Evolutionary conservation across 2,797 vertebrate species (phyloP).

Genomic region (Platalea minor): DNA sequence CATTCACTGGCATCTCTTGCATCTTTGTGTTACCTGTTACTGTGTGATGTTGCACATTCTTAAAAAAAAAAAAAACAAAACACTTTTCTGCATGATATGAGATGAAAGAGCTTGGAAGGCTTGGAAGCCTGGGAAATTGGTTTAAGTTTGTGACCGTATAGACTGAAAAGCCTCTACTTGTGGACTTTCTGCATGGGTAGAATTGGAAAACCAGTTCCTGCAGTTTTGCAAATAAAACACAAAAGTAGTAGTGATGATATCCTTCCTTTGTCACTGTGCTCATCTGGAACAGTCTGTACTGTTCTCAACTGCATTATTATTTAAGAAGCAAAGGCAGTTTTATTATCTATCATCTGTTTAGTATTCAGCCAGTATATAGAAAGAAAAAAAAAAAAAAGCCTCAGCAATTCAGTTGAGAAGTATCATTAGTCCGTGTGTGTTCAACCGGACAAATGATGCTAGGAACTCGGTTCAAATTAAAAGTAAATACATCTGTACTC

Average conservation of each 20-base stretch:
- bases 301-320: slow-evolving; percentile 4
- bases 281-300: neutral
- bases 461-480: neutral
- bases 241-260: neutral
- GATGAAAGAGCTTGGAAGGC: neutral
- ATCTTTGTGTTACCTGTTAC: neutral
- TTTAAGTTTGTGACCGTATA: neutral
- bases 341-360: slow-evolving; percentile 26
- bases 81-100: neutral
- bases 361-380: neutral
- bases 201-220: neutral
- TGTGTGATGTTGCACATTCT: neutral
- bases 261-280: neutral
- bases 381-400: neutral
- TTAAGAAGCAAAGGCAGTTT: slow-evolving; percentile 16
- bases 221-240: neutral
- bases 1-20: neutral
- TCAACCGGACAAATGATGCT: neutral
- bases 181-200: neutral
- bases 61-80: neutral
- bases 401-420: neutral
- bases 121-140: neutral
- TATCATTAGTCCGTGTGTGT: neutral
- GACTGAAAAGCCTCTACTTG: neutral
- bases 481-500: slow-evolving; percentile 25